Base-by-base conservation (phyloP, 2,797 vertebrate genomes). In the Gorsachius magnificus region DNA sequence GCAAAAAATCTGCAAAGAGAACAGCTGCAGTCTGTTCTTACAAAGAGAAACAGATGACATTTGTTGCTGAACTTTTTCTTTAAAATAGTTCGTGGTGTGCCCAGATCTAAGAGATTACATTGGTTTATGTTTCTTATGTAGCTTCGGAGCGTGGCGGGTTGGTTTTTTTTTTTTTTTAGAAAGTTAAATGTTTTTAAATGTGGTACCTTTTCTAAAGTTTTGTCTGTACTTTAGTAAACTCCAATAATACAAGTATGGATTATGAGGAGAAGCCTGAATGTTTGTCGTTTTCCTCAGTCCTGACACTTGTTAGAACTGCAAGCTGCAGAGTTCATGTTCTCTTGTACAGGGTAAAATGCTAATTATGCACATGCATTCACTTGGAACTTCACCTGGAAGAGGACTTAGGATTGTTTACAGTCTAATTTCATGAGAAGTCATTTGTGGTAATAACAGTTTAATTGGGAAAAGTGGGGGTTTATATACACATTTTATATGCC, bases 21-120 rank as follows among this genome's bases (percentile, higher is more conserved):
- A 85, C 95, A 96, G 96, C 93, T 96, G 93, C 83, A 92, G 75
- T 86, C 82, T 86, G 84, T 94, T 97, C 89, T 68, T 85, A 43
- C 75, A 93, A 95, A 84, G 81, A 93, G 92, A 90, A 96, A 87
- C 92, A 95, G 93, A 97, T 96, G 82, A 94, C 81, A 83, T 94
- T 92, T 93, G 78, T 86, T 95, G 84, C 92, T 95, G 71, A 95
- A 89, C 50, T 71, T 81, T 65, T 85, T 85, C 65, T 93, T 92
- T 91, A 95, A 92, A 94, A 93, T 51, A 43, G 54, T 90, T 78
- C 5, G 1, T 95, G 93, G 81, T 95, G 78, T 95, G 70, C 91
- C 88, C 86, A 95, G 93, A 93, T 96, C 89, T 84, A 58, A 95
- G 87, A 94, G 90, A 95, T 96, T 95, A 91, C 29, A 16, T 38